Percentiles rank a stretch among this genome's conserved stretches.
Conservation (phyloP, 2,888 invertebrate species). For the Dinocampus coccinellae region DNA sequence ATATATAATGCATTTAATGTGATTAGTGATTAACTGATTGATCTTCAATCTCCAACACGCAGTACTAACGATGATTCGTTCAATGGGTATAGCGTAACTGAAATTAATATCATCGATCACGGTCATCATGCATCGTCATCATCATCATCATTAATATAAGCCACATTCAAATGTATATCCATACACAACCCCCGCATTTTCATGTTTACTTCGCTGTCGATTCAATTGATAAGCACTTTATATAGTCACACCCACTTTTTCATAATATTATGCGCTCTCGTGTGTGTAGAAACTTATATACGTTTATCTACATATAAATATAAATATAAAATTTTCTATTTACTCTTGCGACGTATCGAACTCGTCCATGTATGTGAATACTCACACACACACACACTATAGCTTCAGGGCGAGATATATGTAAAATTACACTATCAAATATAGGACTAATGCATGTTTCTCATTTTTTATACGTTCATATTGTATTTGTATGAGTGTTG, state of each 20-base stretch:
- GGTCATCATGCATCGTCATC: background rate
- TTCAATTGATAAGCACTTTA: slow-evolving; percentile 61
- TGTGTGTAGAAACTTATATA: background rate
- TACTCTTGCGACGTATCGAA: background rate
- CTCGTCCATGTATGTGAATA: background rate
- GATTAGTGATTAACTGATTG: background rate
- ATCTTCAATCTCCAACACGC: background rate
- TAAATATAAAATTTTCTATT: too few species aligned
- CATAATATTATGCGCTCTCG: background rate
- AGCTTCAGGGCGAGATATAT: background rate
- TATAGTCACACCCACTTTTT: slow-evolving; percentile 59
- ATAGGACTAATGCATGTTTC: background rate
- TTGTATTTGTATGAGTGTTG: too few species aligned
- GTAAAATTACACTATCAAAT: background rate
- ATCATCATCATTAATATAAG: background rate
- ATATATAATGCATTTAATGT: background rate
- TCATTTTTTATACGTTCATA: background rate
- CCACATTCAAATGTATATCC: background rate
- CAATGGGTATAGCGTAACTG: too few species aligned
- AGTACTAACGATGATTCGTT: background rate
- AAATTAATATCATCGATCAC: background rate
- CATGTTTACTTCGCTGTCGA: slow-evolving; percentile 42
- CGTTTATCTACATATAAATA: background rate
- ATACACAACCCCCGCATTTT: background rate
- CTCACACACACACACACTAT: too few species aligned